These are phyloP conservation scores for Fulica atra DNA, from an alignment of 2,113 vertebrate genomes.

Conservation along the genomic window DNA sequence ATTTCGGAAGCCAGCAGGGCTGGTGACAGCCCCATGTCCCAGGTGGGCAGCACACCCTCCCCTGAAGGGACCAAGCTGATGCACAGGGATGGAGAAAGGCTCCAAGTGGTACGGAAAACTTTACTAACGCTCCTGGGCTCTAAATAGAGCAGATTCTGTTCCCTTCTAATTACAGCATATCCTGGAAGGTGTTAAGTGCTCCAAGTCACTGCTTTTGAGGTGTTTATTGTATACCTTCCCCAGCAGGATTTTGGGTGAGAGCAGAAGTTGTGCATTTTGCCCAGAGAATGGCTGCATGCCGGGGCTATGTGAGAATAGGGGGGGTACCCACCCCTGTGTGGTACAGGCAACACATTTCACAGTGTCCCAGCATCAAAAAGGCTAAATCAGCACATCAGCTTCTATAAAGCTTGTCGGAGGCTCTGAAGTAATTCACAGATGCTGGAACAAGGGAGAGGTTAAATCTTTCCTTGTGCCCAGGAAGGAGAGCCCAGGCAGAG, in stretches of 20 bases:
- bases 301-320: background rate
- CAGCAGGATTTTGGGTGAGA: background rate
- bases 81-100: background rate
- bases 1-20: background rate
- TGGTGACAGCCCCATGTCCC: background rate
- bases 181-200: background rate
- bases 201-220: background rate
- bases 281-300: background rate
- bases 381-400: conserved; percentile 48
- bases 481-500: background rate
- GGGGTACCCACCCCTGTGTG: background rate
- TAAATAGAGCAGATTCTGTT: background rate
- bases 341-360: background rate
- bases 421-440: background rate
- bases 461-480: background rate
- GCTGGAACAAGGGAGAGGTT: background rate
- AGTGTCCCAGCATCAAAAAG: background rate
- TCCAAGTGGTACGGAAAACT: background rate
- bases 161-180: background rate
- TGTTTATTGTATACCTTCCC: background rate
- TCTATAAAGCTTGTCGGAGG: background rate
- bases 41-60: background rate
- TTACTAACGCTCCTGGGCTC: background rate
- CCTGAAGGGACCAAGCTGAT: background rate
- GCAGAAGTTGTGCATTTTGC: background rate